Percentiles rank a stretch among this genome's conserved stretches.
These are phyloP conservation scores for Drosophila teissieri DNA, from an alignment of 1,140 invertebrate genomes.

Conservation along the genomic window DNA sequence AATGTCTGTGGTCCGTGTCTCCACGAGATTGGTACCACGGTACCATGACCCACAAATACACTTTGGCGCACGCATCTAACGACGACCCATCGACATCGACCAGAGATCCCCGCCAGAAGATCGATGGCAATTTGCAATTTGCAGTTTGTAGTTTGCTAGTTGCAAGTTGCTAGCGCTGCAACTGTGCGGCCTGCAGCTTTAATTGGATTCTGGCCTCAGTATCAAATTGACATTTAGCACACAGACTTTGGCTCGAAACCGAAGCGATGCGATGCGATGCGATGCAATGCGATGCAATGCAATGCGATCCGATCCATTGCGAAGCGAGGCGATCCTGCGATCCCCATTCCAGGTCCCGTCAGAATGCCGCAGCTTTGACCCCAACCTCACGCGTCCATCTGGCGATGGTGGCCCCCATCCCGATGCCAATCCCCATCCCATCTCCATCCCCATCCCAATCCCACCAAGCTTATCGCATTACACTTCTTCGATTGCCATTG, in stretches of 20 bases:
- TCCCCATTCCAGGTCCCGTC: constrained; percentile 21
- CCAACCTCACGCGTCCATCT: constrained; percentile 71
- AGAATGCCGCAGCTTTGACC: constrained; percentile 54
- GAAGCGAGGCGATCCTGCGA: constrained; percentile 1
- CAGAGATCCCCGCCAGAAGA: constrained; percentile 40
- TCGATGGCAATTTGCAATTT: constrained; percentile 74
- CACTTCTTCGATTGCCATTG: constrained; percentile 55
- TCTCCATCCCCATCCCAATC: constrained; percentile 10
- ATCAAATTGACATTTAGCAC: constrained; percentile 83
- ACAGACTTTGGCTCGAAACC: constrained; percentile 30
- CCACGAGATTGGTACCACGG: constrained; percentile 54
- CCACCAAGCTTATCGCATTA: constrained; percentile 72
- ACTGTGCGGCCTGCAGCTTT: constrained; percentile 59
- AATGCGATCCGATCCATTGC: constrained; percentile 16
- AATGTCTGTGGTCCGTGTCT: constrained; percentile 24
- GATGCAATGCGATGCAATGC: background rate
- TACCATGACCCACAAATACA: constrained; percentile 79
- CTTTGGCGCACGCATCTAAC: constrained; percentile 72
- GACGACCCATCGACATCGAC: constrained; percentile 53
- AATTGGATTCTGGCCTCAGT: constrained; percentile 73
- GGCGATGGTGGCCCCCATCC: constrained; percentile 4
- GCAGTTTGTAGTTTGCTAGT: background rate
- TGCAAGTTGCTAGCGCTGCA: constrained; percentile 64
- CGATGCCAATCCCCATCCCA: constrained; percentile 40
- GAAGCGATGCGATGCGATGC: constrained; percentile 5